These are phyloP conservation scores for Syngnathus scovelli DNA, from an alignment of 2,113 vertebrate species.

Conservation along the genomic window DNA sequence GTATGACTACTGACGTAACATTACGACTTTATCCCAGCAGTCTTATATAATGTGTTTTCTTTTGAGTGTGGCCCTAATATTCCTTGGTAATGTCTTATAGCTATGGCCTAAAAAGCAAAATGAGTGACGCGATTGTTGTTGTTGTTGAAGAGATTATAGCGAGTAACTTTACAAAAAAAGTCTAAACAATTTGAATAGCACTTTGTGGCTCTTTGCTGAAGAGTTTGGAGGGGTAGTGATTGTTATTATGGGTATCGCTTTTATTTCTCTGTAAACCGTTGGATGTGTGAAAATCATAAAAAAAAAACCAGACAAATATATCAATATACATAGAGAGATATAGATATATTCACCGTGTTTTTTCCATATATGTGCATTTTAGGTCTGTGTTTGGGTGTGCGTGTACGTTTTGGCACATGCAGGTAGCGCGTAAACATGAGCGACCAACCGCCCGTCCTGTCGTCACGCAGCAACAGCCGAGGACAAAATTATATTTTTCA, in stretches of 20 bases:
- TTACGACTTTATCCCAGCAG: neutral
- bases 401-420: slow-evolving; percentile 68
- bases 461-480: slow-evolving; percentile 50
- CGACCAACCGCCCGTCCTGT: slow-evolving; percentile 48
- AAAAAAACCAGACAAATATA: slow-evolving; percentile 13
- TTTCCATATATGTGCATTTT: slow-evolving; percentile 72
- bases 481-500: slow-evolving; percentile 66
- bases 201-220: slow-evolving; percentile 71
- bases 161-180: slow-evolving; percentile 63
- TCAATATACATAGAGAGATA: slow-evolving; percentile 1
- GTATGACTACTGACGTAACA: slow-evolving; percentile 6
- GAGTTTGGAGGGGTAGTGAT: slow-evolving; percentile 60
- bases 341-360: slow-evolving; percentile 62
- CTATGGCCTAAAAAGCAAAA: slow-evolving; percentile 55
- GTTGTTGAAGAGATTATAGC: slow-evolving; percentile 64
- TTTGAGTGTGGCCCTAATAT: slow-evolving; percentile 2
- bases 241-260: slow-evolving; percentile 66
- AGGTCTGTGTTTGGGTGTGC: slow-evolving; percentile 68
- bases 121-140: slow-evolving; percentile 59
- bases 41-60: neutral
- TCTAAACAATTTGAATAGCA: slow-evolving; percentile 69
- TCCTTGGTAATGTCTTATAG: slow-evolving; percentile 17
- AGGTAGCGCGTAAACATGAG: slow-evolving; percentile 55
- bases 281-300: slow-evolving; percentile 64
- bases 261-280: slow-evolving; percentile 74